Base-by-base conservation (phyloP, 64 coral and sea anemone species). In the Dendrophyllia cribrosa region DNA sequence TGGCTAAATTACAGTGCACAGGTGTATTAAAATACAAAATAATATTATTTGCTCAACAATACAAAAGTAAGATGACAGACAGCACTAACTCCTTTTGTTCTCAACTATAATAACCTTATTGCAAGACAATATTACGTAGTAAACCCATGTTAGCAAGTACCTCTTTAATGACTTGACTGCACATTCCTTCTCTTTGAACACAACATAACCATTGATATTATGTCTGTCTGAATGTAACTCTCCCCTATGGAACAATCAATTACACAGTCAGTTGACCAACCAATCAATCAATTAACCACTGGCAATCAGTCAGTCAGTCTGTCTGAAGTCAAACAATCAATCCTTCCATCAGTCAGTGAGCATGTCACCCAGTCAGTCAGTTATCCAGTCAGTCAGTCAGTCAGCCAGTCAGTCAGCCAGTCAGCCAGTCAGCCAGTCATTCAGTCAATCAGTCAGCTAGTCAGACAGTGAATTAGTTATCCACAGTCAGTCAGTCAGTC, bases 141-240 rank as follows among this genome's bases (percentile, higher is more conserved):
- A 34, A 34, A 34, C 34, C 0, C 34, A 34, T 34, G 34, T 34
- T 2, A 34, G 53, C 3, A 52, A 24, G 15, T 68, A 98, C 96
- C 93, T 95, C 51, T 72, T 70, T 63, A 89, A 83, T 11, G 97
- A 87, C 58, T 93, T 59, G 17, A 82, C 44, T 50, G 91, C 97
- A 86, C 87, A 70, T 9, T 46, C 46, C 87, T 58, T 76, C 20
- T 93, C 86, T 65, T 96, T 78, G 43, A 96, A 98, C 9, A 98
- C 97, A 78, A 98, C 72, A 91, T 98, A 98, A 46, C 94, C 94
- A 93, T 98, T 98, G 51, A 98, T 53, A 76, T 85, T 96, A 45
- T 95, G 88, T 64, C 94, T 79, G 17, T 91, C 81, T 47, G 90
- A 64, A 65, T 98, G 94, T 81, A 93, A 96, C 44, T 95, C 94